phyloP scores from a whole-genome alignment of 30 jellyfish, hydroid and myxozoan species.

The Aurelia sp. region DNA sequence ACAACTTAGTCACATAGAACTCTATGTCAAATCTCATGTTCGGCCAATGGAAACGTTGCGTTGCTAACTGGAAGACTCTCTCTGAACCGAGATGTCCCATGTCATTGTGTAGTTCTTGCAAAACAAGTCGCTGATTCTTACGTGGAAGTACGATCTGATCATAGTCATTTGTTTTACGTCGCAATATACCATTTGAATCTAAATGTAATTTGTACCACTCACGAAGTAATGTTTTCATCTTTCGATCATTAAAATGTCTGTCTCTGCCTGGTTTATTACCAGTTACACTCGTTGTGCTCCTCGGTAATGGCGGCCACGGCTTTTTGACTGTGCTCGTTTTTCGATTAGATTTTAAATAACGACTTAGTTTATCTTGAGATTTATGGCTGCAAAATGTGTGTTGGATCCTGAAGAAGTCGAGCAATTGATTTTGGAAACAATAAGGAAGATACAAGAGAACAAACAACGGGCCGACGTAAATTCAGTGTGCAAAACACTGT shows the following conservation, averaged over 20 bases:
- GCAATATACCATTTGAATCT: conserved; percentile 5
- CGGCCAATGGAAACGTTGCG: conserved; percentile 39
- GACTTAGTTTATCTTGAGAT: no score
- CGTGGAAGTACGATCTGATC: conserved; percentile 40
- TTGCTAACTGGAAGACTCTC: conserved; percentile 41
- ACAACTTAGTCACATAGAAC: neutral
- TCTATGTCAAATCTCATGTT: conserved; percentile 26
- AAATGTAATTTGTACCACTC: conserved; percentile 49
- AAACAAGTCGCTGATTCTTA: neutral
- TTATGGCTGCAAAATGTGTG: no score
- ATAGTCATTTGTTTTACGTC: conserved; percentile 2
- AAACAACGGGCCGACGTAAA: no score
- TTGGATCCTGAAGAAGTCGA: no score
- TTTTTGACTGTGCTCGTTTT: no score
- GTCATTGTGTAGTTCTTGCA: conserved; percentile 30
- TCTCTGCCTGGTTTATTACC: conserved; percentile 8
- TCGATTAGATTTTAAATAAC: no score
- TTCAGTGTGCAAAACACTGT: no score
- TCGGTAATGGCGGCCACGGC: no score
- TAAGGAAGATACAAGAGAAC: no score
- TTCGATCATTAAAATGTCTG: neutral
- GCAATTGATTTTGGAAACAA: no score
- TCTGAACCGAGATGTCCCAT: conserved; percentile 55
- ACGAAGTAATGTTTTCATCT: neutral
- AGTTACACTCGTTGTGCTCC: no score